These are phyloP conservation scores for Listronotus bonariensis DNA, from an alignment of 1,140 invertebrate species.

Conservation along the genomic window DNA sequence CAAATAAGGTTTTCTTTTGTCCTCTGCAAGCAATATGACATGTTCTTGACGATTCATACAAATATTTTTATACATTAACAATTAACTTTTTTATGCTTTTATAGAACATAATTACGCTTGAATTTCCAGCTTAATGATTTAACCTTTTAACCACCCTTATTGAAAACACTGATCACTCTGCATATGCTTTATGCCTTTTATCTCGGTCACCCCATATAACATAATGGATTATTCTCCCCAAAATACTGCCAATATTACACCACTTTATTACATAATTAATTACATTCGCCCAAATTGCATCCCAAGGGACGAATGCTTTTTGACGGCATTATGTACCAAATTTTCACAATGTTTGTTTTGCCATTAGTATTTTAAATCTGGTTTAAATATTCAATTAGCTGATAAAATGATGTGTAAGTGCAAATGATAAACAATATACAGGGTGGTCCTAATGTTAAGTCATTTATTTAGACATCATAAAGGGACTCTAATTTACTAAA, in stretches of 20 bases:
- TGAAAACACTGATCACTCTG: constrained; percentile 26
- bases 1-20: too few relatives aligned
- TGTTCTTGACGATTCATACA: too few relatives aligned
- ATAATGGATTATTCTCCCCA: constrained; percentile 28
- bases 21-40: too few relatives aligned
- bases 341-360: constrained; percentile 26
- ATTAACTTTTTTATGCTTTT: too few relatives aligned
- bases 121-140: not conserved
- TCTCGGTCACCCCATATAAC: constrained; percentile 21
- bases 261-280: constrained; percentile 32
- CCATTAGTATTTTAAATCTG: constrained; percentile 5
- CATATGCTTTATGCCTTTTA: constrained; percentile 22
- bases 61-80: too few relatives aligned
- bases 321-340: constrained; percentile 8
- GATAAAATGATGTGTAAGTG: too few relatives aligned
- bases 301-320: constrained; percentile 13
- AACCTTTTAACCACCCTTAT: constrained; percentile 17
- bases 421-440: too few relatives aligned
- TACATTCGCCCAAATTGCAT: constrained; percentile 9
- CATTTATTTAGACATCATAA: too few relatives aligned
- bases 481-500: too few relatives aligned
- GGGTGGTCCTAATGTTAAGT: too few relatives aligned
- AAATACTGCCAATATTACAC: constrained; percentile 32
- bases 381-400: too few relatives aligned
- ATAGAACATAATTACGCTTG: too few relatives aligned